Base-by-base conservation (phyloP, 2,888 invertebrate genomes). In the Microchrysa polita region DNA sequence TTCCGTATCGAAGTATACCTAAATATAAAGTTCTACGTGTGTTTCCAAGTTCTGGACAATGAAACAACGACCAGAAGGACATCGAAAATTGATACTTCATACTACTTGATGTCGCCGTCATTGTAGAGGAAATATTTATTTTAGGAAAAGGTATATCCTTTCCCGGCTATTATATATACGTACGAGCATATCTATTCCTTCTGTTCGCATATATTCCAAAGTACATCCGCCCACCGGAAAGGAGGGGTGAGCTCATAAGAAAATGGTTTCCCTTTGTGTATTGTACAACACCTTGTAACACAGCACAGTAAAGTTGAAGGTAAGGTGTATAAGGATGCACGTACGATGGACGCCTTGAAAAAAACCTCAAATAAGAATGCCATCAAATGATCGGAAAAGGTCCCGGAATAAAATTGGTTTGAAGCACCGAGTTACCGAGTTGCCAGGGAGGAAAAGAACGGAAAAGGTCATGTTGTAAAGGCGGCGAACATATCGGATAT, bases 1-100 rank as follows among this genome's bases (percentile, higher is more conserved):
- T 48, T 48, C 14, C 12, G 48, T n/a, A n/a, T 48, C 48, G 16
- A n/a, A 48, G 12, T 10, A 42, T 42, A 42, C 12, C n/a, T n/a
- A 34, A 2, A 34, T 2, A 34, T 34, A 34, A 34, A 34, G 4
- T 34, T 34, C 4, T 7, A 2, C 27, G 27, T 34, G 12, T 48
- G 48, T 48, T n/a, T 48, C 12, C 48, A 7, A 48, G 48, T 12
- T n/a, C 12, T 10, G 12, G 16, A 48, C 48, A 48, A 48, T n/a
- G 16, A 48, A 48, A 5, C 48, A 48, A 48, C 48, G 48, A 52
- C 52, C 12, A 22, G 12, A n/a, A 67, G 65, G 52, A 52, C 27
- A 67, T 52, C 10, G 65, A 67, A 67, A 44, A 67, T 67, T 67
- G 65, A 67, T 67, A 67, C 65, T 67, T 52, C 65, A 48, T 67